Evolutionary conservation across 2,888 invertebrate species (phyloP), one percentile per base, ranked within the genome.

Genomic region (Lithophane ornitopus): DNA sequence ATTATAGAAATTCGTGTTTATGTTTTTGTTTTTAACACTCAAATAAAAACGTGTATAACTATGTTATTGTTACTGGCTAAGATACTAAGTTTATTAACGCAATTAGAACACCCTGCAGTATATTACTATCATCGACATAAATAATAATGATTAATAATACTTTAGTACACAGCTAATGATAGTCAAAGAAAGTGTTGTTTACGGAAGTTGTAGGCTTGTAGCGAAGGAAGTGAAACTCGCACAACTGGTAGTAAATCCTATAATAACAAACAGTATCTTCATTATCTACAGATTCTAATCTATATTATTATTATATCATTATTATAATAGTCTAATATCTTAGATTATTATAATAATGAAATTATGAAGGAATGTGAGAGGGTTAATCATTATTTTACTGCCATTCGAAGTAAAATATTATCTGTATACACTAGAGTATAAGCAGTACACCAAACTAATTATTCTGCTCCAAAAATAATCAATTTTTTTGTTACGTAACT

Each of bases 211-310:
- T 34, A 34, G 34, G 34, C 34, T 34, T 34, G 34, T 68, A 75
- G 66, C 28, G 19, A 75, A 85, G 88, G 89, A 90, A 91, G 90
- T 88, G 86, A 89, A 87, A 85, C 85, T 78, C 74, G 69, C 65
- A n/a, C 61, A 52, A 73, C 80, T 70, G 75, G 84, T 84, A 80
- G 73, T 76, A 54, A 65, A 70, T 70, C 22, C 39, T 77, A 52
- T 77, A 65, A 76, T 78, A 62, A 75, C 34, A 74, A 69, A 59
- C 66, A 44, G 46, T 76, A 58, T 63, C 39, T 59, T 39, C 11
- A 44, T 39, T 69, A 61, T 68, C 34, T 70, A 34, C 3, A 26
- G 67, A 80, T 56, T 44, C 49, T n/a, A n/a, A n/a, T n/a, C n/a
- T n/a, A n/a, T n/a, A n/a, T n/a, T n/a, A n/a, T n/a, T n/a, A n/a